Percentiles rank a stretch among this genome's conserved stretches.
Conservation (phyloP, 2,113 vertebrate species). For the Pyrgilauda ruficollis region DNA sequence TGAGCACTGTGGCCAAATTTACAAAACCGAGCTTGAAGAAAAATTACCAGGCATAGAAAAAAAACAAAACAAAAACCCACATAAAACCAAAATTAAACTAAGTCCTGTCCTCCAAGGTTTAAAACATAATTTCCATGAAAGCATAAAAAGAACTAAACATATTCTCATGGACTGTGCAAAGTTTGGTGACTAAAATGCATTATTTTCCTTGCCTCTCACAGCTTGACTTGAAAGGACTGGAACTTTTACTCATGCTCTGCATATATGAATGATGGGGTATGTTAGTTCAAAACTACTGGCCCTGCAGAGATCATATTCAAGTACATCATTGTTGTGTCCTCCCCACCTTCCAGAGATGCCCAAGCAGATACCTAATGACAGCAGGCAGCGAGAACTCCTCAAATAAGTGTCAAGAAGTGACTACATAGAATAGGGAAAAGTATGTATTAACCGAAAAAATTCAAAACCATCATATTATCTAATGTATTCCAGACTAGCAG, state of each 20-base stretch:
- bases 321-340: background rate
- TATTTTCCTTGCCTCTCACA: background rate
- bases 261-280: background rate
- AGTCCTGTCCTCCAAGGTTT: background rate
- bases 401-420: background rate
- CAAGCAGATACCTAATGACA: background rate
- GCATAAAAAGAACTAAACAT: background rate
- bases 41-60: background rate
- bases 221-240: background rate
- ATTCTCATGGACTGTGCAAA: background rate
- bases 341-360: background rate
- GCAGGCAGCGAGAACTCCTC: background rate
- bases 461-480: background rate
- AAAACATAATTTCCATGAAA: background rate
- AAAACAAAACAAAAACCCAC: background rate
- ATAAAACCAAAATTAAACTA: background rate
- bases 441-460: background rate
- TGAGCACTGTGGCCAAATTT: background rate
- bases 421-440: background rate
- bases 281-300: background rate
- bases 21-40: background rate
- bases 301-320: background rate
- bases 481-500: background rate
- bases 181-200: background rate
- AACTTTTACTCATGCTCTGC: background rate